phyloP scores from a whole-genome alignment of 92 coral and sea anemone species.

The Galaxea fascicularis region DNA sequence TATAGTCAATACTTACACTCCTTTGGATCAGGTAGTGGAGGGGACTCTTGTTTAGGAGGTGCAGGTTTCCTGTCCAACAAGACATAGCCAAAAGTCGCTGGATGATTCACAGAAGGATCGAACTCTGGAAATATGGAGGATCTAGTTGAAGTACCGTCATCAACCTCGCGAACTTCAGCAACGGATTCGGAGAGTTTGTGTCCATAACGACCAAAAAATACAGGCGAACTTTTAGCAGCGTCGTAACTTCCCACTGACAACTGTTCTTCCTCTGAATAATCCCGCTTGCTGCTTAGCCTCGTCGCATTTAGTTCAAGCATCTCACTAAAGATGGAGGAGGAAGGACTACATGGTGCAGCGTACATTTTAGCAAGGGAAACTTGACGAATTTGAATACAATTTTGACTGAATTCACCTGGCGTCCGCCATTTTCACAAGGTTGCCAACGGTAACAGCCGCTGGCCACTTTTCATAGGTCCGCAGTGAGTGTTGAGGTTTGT shows the following conservation, averaged over 20 bases:
- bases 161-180: conserved; percentile 63
- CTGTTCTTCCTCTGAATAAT: conserved; percentile 65
- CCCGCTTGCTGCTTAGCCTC: conserved; percentile 66
- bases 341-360: conserved; percentile 84
- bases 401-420: conserved; percentile 7
- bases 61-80: conserved; percentile 89
- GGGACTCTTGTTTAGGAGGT: conserved; percentile 65
- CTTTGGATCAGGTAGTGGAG: conserved; percentile 79
- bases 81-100: conserved; percentile 91
- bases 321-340: conserved; percentile 89
- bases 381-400: background rate
- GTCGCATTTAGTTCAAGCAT: conserved; percentile 83
- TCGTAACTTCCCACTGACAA: conserved; percentile 70
- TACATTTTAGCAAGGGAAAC: conserved; percentile 62
- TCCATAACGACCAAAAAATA: conserved; percentile 93
- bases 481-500: background rate
- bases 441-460: conserved; percentile 67
- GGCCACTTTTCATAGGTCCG: conserved; percentile 9
- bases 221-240: conserved; percentile 90
- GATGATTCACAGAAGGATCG: conserved; percentile 86
- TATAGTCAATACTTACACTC: conserved; percentile 89
- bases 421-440: conserved; percentile 74
- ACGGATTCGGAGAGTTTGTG: conserved; percentile 81
- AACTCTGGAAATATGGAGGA: conserved; percentile 83
- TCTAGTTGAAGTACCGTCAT: conserved; percentile 70